phyloP scores from a whole-genome alignment of 35 echinoderm and acorn worm genomes.

The Heliocidaris tuberculata region DNA sequence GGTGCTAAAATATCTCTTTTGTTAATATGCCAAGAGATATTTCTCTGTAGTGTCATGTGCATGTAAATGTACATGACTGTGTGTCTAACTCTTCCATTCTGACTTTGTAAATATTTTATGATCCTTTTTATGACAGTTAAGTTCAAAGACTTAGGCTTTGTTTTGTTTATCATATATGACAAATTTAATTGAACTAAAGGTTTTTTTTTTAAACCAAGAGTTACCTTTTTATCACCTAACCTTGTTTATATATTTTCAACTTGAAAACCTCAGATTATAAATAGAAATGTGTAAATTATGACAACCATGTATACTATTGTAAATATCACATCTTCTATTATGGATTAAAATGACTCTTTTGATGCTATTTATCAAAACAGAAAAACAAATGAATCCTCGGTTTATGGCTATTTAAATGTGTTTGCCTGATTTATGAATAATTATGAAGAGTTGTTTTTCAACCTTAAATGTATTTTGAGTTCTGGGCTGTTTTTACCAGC shows the following conservation, averaged over 20 bases:
- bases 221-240: not conserved
- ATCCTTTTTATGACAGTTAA: not conserved
- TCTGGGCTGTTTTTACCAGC: no score
- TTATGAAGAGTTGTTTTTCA: no score
- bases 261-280: constrained; percentile 22
- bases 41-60: not conserved
- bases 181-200: not conserved
- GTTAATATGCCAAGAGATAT: not conserved
- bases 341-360: constrained; percentile 18
- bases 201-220: not conserved
- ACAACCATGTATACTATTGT: not conserved
- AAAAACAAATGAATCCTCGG: not conserved
- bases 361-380: constrained; percentile 40
- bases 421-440: not conserved
- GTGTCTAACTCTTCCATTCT: not conserved
- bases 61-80: not conserved
- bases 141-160: not conserved
- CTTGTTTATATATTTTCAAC: constrained; percentile 37
- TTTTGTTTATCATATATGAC: not conserved
- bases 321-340: constrained; percentile 41
- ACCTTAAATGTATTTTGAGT: no score
- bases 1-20: constrained; percentile 11
- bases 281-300: constrained; percentile 29
- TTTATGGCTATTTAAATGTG: not conserved
- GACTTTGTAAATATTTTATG: not conserved